Evolutionary conservation across 2,888 invertebrate genomes (phyloP).

Genomic region (Metellina segmentata): DNA sequence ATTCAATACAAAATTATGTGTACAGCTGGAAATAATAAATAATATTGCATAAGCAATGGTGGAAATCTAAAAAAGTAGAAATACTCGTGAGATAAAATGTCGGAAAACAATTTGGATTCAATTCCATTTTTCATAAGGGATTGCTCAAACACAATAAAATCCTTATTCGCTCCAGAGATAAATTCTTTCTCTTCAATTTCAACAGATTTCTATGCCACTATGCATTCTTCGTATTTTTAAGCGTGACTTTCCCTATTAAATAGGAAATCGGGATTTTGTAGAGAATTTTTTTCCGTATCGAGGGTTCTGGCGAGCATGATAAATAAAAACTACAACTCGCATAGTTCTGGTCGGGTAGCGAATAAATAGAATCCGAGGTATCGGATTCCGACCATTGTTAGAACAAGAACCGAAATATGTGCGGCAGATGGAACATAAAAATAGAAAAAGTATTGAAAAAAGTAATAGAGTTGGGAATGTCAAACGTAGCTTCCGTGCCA

Average conservation of each 20-base stretch:
- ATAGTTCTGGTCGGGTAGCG: neutral
- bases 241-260: conserved; percentile 47
- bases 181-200: conserved; percentile 6
- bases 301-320: conserved; percentile 17
- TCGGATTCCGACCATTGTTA: conserved; percentile 52
- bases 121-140: conserved; percentile 3
- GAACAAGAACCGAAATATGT: conserved; percentile 56
- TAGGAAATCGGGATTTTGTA: conserved; percentile 16
- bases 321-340: conserved; percentile 38
- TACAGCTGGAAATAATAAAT: neutral
- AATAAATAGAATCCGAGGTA: conserved; percentile 63
- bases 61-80: neutral
- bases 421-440: conserved; percentile 49
- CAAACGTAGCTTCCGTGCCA: conserved; percentile 56
- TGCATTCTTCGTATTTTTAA: conserved; percentile 39
- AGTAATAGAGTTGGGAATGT: conserved; percentile 71
- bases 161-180: neutral
- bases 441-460: conserved; percentile 43
- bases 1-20: no score
- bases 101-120: neutral
- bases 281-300: conserved; percentile 10
- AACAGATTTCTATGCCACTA: conserved; percentile 24
- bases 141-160: neutral
- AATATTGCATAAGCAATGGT: neutral
- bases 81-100: neutral